Evolutionary conservation across 2,888 invertebrate genomes (phyloP).

Genomic region (Galeopsomyia nigrocyanea): DNA sequence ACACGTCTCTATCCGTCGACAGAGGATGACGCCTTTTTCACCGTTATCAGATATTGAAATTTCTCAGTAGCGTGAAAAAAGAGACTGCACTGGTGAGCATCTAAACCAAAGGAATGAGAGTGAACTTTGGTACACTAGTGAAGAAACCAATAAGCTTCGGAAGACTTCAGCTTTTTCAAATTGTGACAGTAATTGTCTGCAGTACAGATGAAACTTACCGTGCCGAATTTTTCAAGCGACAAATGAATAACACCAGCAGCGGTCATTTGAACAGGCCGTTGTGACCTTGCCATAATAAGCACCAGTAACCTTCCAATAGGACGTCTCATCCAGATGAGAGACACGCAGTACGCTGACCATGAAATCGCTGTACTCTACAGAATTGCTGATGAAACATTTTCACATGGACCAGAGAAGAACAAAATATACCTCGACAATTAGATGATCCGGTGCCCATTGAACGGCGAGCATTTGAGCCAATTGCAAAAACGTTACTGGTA

Average conservation of each 20-base stretch:
- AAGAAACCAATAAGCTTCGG: neutral
- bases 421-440: constrained; percentile 26
- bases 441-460: constrained; percentile 21
- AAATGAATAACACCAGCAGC: constrained; percentile 53
- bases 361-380: too few relatives aligned
- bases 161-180: too few relatives aligned
- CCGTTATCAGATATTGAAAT: too few relatives aligned
- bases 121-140: too few relatives aligned
- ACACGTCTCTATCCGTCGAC: too few relatives aligned
- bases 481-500: neutral
- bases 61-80: constrained; percentile 17
- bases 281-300: constrained; percentile 52
- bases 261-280: constrained; percentile 51
- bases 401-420: too few relatives aligned
- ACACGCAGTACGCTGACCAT: too few relatives aligned
- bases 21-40: too few relatives aligned
- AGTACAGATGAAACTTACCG: constrained; percentile 16
- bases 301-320: too few relatives aligned
- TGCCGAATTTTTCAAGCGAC: constrained; percentile 25
- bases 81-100: constrained; percentile 8
- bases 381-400: too few relatives aligned
- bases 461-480: neutral
- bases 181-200: too few relatives aligned
- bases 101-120: neutral
- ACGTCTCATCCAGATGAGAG: too few relatives aligned